Evolutionary conservation across 2,888 invertebrate species (phyloP), one percentile per base, ranked within the genome.

Genomic region (Altica lythri): DNA sequence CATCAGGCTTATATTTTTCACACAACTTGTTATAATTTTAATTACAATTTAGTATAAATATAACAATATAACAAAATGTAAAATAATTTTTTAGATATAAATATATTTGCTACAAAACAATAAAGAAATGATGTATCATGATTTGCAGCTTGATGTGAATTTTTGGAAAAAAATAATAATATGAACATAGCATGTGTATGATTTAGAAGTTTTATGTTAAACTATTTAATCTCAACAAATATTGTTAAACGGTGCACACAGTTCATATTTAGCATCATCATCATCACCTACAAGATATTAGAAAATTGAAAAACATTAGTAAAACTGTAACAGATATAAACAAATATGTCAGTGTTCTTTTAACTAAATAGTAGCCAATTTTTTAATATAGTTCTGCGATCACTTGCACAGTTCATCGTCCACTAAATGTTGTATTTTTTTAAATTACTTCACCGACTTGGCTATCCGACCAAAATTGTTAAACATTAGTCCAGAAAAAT

Each of bases 161-260:
- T n/a, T n/a, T n/a, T n/a, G n/a, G n/a, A n/a, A n/a, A n/a, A n/a
- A n/a, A n/a, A n/a, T n/a, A n/a, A n/a, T 32, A 34, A 46, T 59
- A 35, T 47, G 60, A 60, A 60, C 60, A 60, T 53, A 57, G 60
- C 60, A 60, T 57, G 58, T 42, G 47, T 49, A 17, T 25, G 48
- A 25, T 43, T 55, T 40, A 53, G 49, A 35, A 67, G 67, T 67
- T 65, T 64, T 65, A 57, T 59, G 61, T 71, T 72, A 72, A 73
- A 72, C 70, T 72, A 72, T 72, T 69, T 62, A 66, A 65, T 66
- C 63, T 70, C 64, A 73, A 73, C 73, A 71, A 70, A 72, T 68
- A 66, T 61, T 64, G 62, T 67, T 68, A 62, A 64, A 68, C 62
- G 65, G 67, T 68, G 69, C 67, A 67, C 64, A 65, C 53, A 66